A percentile compares a stretch with the other conserved stretches of the same genome.
phyloP scores from a whole-genome alignment of 2,113 vertebrate genomes.

The Hemiprocne comata region DNA sequence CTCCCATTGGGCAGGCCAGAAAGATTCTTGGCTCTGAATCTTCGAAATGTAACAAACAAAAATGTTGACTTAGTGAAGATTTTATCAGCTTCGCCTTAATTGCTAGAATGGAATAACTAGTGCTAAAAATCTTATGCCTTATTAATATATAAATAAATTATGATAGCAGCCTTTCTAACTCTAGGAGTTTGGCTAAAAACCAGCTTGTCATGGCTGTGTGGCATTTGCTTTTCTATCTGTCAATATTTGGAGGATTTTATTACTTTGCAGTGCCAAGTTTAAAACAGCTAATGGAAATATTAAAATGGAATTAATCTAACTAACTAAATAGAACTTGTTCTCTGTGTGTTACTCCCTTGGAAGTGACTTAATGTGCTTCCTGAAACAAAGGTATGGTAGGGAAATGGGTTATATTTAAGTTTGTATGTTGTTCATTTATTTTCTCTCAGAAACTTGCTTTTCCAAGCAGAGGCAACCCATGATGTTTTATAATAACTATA shows the following conservation, averaged over 20 bases:
- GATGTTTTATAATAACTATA: background rate
- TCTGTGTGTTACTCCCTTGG: constrained; percentile 33
- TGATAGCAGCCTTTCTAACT: constrained; percentile 22
- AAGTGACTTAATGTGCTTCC: constrained; percentile 61
- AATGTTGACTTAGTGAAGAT: constrained; percentile 28
- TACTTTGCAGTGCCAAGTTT: constrained; percentile 72
- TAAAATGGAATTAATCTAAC: constrained; percentile 80
- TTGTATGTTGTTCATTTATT: constrained; percentile 1
- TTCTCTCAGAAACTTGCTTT: background rate
- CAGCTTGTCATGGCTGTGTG: constrained; percentile 64
- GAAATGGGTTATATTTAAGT: background rate
- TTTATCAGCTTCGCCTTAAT: constrained; percentile 55
- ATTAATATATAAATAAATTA: constrained; percentile 71
- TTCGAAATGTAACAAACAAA: constrained; percentile 41
- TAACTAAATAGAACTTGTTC: constrained; percentile 69
- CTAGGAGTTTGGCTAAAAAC: constrained; percentile 63
- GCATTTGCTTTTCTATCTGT: constrained; percentile 79
- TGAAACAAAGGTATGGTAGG: constrained; percentile 25
- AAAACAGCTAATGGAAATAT: constrained; percentile 81
- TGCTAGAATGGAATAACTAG: constrained; percentile 31
- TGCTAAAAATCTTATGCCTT: constrained; percentile 40
- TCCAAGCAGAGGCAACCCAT: background rate
- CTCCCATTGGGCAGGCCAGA: background rate
- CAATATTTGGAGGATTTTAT: constrained; percentile 80
- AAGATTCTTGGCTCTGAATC: background rate